phyloP scores from a whole-genome alignment of 2,113 vertebrate genomes.

The Apaloderma vittatum region DNA sequence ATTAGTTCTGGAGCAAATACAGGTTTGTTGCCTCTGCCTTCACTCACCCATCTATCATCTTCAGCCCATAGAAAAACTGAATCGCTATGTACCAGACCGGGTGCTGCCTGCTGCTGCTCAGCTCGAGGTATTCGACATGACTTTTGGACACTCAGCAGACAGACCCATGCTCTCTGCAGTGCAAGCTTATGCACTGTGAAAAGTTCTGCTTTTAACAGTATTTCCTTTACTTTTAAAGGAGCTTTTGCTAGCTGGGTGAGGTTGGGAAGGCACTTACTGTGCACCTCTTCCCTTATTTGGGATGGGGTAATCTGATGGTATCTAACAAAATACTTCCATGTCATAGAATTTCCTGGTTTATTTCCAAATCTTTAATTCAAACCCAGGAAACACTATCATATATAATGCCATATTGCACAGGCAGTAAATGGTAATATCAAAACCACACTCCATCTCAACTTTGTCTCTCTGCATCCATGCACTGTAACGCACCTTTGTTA shows the following conservation, averaged over 20 bases:
- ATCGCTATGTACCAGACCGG: rapidly evolving
- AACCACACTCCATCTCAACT: neutral
- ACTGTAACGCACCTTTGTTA: neutral
- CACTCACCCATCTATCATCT: neutral
- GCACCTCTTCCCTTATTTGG: neutral
- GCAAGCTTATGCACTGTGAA: neutral
- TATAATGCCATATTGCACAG: neutral
- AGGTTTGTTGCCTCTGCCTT: neutral
- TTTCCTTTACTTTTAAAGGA: neutral
- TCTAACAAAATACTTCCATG: neutral
- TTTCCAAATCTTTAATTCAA: neutral
- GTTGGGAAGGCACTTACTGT: neutral
- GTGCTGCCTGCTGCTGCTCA: neutral
- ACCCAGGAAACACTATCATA: neutral
- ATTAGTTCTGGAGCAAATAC: neutral
- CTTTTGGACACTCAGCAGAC: neutral
- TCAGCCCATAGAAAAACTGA: neutral
- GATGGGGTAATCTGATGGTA: neutral
- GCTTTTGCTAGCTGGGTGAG: neutral
- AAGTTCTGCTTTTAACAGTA: neutral
- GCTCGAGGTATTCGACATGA: neutral
- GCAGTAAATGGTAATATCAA: neutral
- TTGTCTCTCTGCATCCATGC: neutral
- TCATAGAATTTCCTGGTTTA: neutral
- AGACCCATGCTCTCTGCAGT: neutral